Percentiles rank a stretch among this genome's conserved stretches.
Evolutionary conservation across 2,113 vertebrate species (phyloP).

Genomic region (Puntigrus tetrazona): DNA sequence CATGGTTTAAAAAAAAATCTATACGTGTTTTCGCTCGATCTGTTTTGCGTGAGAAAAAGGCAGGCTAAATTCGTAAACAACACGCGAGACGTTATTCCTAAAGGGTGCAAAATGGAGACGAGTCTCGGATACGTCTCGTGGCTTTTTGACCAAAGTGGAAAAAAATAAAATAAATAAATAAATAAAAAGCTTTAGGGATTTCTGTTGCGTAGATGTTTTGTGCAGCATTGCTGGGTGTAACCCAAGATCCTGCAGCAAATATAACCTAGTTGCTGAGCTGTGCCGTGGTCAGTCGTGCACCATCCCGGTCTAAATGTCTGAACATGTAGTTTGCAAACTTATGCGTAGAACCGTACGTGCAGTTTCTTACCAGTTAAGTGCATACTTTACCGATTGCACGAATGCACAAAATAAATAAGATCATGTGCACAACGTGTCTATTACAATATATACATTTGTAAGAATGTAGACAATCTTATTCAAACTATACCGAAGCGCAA

Average conservation of each 20-base stretch:
- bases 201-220: conserved; percentile 44
- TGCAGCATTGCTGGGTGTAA: conserved; percentile 44
- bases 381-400: background rate
- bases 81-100: background rate
- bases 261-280: conserved; percentile 47
- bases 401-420: background rate
- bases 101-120: background rate
- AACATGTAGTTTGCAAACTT: background rate
- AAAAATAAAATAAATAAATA: too few species aligned
- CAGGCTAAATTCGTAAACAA: background rate
- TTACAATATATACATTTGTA: background rate
- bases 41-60: background rate
- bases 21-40: background rate
- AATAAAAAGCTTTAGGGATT: conserved; percentile 12
- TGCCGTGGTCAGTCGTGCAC: background rate
- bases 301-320: background rate
- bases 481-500: background rate
- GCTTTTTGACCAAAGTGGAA: too few species aligned
- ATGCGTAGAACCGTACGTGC: background rate
- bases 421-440: background rate
- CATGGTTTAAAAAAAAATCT: background rate
- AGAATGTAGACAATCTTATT: background rate
- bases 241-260: conserved; percentile 49
- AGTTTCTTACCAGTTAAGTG: background rate
- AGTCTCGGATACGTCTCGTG: background rate